Evolutionary conservation across 2,888 invertebrate species (phyloP).

Genomic region (Archips xylosteana): DNA sequence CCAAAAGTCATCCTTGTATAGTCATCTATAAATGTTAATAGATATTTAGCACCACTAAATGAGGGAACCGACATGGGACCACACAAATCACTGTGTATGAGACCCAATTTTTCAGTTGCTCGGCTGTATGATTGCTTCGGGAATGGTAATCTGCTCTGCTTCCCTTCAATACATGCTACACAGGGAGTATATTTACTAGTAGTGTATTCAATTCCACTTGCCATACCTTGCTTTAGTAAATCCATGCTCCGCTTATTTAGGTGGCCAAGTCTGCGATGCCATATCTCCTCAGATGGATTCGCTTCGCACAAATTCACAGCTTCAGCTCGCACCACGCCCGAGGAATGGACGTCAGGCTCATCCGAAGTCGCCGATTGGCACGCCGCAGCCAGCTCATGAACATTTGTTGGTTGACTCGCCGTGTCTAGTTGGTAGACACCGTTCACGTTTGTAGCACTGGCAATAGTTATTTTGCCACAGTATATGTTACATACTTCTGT

Average conservation of each 20-base stretch:
- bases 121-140: not conserved
- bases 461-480: too few relatives aligned
- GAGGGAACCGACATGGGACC: not conserved
- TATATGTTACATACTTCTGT: too few relatives aligned
- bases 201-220: not conserved
- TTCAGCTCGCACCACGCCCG: too few relatives aligned
- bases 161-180: slow-evolving; percentile 7
- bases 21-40: slow-evolving; percentile 3
- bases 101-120: not conserved
- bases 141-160: not conserved
- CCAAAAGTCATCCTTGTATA: not conserved
- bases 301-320: not conserved
- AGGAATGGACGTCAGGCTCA: too few relatives aligned
- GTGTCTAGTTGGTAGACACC: too few relatives aligned
- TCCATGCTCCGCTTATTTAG: slow-evolving; percentile 8
- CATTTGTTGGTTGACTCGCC: too few relatives aligned
- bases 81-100: not conserved
- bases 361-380: too few relatives aligned
- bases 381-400: too few relatives aligned
- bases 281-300: not conserved
- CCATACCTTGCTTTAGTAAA: not conserved
- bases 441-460: too few relatives aligned
- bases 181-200: not conserved
- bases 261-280: slow-evolving; percentile 6
- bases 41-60: slow-evolving; percentile 1